Conservation (phyloP, 2,888 invertebrate genomes). For the Taenaris catops region DNA sequence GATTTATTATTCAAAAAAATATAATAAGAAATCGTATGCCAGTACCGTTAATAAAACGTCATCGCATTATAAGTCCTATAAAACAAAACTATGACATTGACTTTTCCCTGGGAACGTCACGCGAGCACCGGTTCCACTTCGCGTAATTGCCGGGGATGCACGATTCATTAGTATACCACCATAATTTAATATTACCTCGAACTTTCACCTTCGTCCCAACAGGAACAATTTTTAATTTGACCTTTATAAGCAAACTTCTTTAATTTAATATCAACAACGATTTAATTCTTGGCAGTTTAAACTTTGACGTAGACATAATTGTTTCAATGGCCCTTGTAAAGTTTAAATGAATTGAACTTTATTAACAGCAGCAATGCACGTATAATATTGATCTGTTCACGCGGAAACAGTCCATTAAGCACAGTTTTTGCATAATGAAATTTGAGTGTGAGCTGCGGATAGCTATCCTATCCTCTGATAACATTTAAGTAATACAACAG, state of each 20-base stretch:
- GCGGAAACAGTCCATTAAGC: too few relatives aligned
- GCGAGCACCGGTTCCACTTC: constrained; percentile 63
- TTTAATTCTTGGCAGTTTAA: constrained; percentile 16
- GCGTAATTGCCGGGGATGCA: constrained; percentile 54
- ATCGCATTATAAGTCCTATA: constrained; percentile 27
- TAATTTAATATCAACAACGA: constrained; percentile 30
- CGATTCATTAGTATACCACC: constrained; percentile 56
- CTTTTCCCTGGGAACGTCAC: constrained; percentile 53
- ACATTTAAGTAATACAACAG: too few relatives aligned
- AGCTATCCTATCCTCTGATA: too few relatives aligned
- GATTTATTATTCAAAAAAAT: too few relatives aligned
- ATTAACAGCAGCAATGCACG: too few relatives aligned
- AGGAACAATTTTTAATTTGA: constrained; percentile 43
- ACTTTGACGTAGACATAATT: too few relatives aligned
- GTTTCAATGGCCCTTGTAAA: too few relatives aligned
- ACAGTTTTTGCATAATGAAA: too few relatives aligned
- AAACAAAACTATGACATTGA: constrained; percentile 31
- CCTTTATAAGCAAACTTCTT: constrained; percentile 38
- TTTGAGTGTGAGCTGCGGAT: too few relatives aligned
- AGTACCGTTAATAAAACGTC: constrained; percentile 18
- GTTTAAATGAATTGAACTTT: too few relatives aligned
- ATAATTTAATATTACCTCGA: constrained; percentile 62
- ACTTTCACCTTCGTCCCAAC: constrained; percentile 52
- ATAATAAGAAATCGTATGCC: too few relatives aligned
- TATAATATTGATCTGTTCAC: too few relatives aligned